Evolutionary conservation across 2,113 vertebrate species (phyloP), one percentile per base, ranked within the genome.

Genomic region (Tychaedon coryphoeus): DNA sequence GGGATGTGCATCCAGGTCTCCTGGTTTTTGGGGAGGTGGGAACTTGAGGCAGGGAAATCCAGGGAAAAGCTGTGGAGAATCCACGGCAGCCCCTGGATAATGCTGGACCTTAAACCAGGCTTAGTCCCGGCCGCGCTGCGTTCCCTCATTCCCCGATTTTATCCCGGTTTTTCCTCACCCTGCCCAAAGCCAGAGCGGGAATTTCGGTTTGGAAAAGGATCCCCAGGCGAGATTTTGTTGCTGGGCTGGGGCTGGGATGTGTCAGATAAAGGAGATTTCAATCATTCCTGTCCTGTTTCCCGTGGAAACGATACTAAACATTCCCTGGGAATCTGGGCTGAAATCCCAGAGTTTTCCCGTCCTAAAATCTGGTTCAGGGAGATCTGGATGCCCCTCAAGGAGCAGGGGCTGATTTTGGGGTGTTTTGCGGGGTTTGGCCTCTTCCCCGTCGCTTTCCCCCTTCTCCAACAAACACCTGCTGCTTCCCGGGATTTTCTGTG

Each of bases 91-190:
- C 3, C 40, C 12, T 10, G 58, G 53, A 4, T 40, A 6, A 29
- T 0, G 42, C 47, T 0, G 16, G 60, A 62, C 42, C 9, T 50
- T 20, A 23, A 54, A 6, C 19, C 14, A 24, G 47, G n/a, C 38
- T 70, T 7, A 17, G 15, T 33, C 62, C 70, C 0, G 8, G 50
- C 0, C 1, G 11, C 15, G 5, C 28, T 12, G 0, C 2, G 0
- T 16, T 67, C 36, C 26, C 84, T 26, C 5, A 0, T 6, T 5
- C 24, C 22, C 47, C 2, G 0, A 0, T 43, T 70, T 72, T 24
- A 42, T 74, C 67, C 42, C 50, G 0, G 2, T 19, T 33, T 20
- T 13, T 48, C 36, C 14, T 18, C 1, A 1, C 40, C 22, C 36
- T 23, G 1, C 31, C 25, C 22, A 8, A 53, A 65, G 13, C 31